Percentiles rank a stretch among this genome's conserved stretches.
Evolutionary conservation across 1,140 invertebrate species (phyloP).

Genomic region (Anastatus disparis): DNA sequence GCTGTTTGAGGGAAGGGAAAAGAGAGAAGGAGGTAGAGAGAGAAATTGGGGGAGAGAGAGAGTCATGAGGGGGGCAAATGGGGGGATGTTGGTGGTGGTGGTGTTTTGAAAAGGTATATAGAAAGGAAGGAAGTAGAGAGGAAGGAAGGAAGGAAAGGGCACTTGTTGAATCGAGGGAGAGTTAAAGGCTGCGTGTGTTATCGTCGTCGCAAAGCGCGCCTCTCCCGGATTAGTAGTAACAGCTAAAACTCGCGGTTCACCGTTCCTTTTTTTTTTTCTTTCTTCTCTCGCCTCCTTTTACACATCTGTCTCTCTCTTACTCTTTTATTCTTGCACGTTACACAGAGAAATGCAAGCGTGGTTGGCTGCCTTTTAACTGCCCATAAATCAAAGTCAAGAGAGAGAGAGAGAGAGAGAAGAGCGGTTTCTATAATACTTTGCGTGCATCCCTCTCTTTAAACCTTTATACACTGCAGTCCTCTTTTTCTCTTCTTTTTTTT

Average conservation of each 20-base stretch:
- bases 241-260: too few relatives aligned
- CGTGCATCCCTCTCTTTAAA: background rate
- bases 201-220: conserved; percentile 1
- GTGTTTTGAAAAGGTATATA: background rate
- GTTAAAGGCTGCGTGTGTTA: too few relatives aligned
- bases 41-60: background rate
- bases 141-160: conserved; percentile 43
- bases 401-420: conserved; percentile 16
- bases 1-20: too few relatives aligned
- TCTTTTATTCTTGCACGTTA: too few relatives aligned
- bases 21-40: background rate
- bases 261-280: too few relatives aligned
- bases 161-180: conserved; percentile 65
- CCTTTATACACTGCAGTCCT: background rate
- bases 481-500: background rate
- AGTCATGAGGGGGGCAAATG: background rate
- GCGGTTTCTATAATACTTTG: background rate
- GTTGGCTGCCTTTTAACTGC: conserved; percentile 55
- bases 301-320: too few relatives aligned
- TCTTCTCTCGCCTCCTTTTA: too few relatives aligned
- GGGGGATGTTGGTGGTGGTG: conserved; percentile 30
- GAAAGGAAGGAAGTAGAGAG: conserved; percentile 41
- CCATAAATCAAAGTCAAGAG: conserved; percentile 64
- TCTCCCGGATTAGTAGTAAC: conserved; percentile 7
- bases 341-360: conserved; percentile 46